These are phyloP conservation scores for Caranx ignobilis DNA, from an alignment of 2,113 vertebrate species.

Conservation along the genomic window DNA sequence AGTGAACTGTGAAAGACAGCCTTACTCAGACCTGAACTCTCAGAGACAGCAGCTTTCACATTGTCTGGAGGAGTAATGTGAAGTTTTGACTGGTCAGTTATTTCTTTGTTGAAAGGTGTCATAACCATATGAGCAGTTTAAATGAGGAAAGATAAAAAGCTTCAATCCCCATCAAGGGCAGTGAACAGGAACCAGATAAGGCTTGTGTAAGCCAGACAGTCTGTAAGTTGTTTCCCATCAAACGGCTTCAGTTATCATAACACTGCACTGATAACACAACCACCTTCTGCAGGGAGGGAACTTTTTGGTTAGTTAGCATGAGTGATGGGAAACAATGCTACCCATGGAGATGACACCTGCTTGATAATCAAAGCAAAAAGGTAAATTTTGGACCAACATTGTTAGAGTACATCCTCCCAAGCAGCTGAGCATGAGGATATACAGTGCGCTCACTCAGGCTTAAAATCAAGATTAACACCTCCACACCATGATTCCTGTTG, in stretches of 20 bases:
- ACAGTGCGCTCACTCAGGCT: neutral
- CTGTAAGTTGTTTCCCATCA: neutral
- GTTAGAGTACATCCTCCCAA: neutral
- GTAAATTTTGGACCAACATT: neutral
- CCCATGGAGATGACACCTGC: neutral
- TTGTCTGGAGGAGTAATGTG: too few relatives aligned
- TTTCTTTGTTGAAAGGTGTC: too few relatives aligned
- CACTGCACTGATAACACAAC: neutral
- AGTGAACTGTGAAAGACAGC: too few relatives aligned
- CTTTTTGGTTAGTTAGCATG: neutral
- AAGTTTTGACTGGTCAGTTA: too few relatives aligned
- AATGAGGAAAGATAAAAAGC: too few relatives aligned
- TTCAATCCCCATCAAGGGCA: too few relatives aligned
- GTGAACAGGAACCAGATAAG: too few relatives aligned
- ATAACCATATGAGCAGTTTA: too few relatives aligned
- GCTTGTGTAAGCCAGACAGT: neutral
- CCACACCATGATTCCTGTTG: too few relatives aligned
- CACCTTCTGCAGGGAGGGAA: neutral
- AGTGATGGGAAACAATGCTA: neutral
- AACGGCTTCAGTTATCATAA: neutral
- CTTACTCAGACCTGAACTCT: too few relatives aligned
- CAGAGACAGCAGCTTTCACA: too few relatives aligned
- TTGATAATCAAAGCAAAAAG: neutral
- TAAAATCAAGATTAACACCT: neutral
- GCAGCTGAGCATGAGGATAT: neutral